Evolutionary conservation across 2,888 invertebrate species (phyloP).

Genomic region (Protophormia terraenovae): DNA sequence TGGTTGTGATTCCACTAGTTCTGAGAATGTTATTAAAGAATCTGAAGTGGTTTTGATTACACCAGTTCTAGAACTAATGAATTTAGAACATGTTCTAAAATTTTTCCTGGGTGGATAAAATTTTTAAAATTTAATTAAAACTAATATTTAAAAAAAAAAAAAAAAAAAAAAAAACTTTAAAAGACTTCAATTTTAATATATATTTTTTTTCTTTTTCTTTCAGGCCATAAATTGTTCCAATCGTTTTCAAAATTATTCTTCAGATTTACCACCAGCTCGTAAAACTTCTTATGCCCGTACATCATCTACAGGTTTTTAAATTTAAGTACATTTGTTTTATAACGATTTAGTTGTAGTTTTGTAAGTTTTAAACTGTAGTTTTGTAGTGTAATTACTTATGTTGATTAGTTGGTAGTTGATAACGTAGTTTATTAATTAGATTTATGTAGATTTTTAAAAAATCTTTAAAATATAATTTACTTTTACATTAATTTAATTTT

Average conservation of each 20-base stretch:
- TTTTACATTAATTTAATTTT: too few relatives aligned
- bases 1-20: too few relatives aligned
- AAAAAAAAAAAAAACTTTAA: too few relatives aligned
- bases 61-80: too few relatives aligned
- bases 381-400: not conserved
- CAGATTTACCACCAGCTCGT: slow-evolving; percentile 78
- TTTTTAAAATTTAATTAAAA: too few relatives aligned
- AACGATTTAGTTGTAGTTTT: not conserved
- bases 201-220: slow-evolving; percentile 44
- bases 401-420: not conserved
- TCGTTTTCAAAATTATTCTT: slow-evolving; percentile 76
- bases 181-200: not conserved
- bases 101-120: too few relatives aligned
- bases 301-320: slow-evolving; percentile 77
- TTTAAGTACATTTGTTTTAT: not conserved
- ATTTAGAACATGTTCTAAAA: too few relatives aligned
- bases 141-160: too few relatives aligned
- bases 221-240: slow-evolving; percentile 79
- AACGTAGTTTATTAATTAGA: too few relatives aligned
- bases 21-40: too few relatives aligned
- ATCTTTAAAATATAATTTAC: not conserved
- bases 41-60: too few relatives aligned
- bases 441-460: slow-evolving; percentile 1
- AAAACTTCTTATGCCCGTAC: slow-evolving; percentile 78
- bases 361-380: not conserved